Conservation (phyloP, 2,797 vertebrate genomes). For the Uromys caudimaculatus region DNA sequence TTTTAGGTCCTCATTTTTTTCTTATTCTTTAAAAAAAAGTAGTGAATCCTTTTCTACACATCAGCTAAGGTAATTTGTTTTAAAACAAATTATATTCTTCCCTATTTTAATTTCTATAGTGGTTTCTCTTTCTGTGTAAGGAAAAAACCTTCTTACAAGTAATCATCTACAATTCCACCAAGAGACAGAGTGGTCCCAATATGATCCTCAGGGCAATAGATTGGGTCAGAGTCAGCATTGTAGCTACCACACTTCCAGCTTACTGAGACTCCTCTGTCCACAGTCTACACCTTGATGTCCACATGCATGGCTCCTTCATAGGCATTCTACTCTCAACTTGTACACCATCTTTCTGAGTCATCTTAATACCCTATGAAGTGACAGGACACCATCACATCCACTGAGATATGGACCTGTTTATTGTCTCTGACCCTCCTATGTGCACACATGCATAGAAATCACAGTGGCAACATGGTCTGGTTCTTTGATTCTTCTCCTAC, state of each 20-base stretch:
- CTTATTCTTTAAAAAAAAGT: neutral
- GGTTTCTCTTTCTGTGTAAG: neutral
- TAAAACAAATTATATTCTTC: neutral
- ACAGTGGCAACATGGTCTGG: no score
- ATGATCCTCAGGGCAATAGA: neutral
- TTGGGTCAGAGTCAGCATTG: neutral
- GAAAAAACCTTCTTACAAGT: neutral
- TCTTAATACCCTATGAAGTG: neutral
- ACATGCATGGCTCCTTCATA: neutral
- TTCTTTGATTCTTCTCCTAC: neutral
- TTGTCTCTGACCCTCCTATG: neutral
- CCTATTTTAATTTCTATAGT: neutral
- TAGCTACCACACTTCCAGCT: neutral
- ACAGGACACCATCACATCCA: neutral
- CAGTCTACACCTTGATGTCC: neutral
- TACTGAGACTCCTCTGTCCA: neutral
- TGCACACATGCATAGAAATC: neutral
- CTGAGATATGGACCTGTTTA: neutral
- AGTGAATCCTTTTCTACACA: neutral
- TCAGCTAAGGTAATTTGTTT: neutral
- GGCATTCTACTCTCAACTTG: neutral
- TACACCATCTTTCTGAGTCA: neutral
- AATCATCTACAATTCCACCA: neutral
- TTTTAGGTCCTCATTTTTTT: neutral
- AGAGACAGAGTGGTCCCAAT: neutral